Conservation (phyloP, 2,888 invertebrate genomes). For the Microplitis manilae region DNA sequence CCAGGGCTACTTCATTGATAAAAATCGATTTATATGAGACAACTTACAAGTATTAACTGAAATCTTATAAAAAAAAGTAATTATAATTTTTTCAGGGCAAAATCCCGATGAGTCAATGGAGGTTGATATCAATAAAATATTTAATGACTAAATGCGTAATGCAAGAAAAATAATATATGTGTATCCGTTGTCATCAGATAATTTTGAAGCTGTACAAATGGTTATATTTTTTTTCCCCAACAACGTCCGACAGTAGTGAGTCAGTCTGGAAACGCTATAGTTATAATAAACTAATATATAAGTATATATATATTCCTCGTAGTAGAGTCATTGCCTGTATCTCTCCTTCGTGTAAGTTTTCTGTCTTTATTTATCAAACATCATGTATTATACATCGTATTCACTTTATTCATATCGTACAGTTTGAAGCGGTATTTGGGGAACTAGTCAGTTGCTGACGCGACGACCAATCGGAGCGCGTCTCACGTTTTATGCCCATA, state of each 20-base stretch:
- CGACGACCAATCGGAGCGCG: constrained; percentile 78
- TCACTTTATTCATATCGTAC: constrained; percentile 54
- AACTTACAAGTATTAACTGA: too few relatives aligned
- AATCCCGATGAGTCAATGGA: constrained; percentile 4
- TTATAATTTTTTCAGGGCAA: not conserved
- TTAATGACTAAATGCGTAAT: not conserved
- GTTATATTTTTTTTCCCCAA: constrained; percentile 14
- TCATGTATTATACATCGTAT: not conserved
- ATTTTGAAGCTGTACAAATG: constrained; percentile 9
- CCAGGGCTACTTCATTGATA: too few relatives aligned
- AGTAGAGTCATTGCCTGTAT: constrained; percentile 24
- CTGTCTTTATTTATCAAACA: not conserved
- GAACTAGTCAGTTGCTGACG: constrained; percentile 74
- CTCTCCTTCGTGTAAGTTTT: not conserved
- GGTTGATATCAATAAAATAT: not conserved
- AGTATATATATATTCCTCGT: constrained; percentile 24
- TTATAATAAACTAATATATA: constrained; percentile 6
- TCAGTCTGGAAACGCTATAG: constrained; percentile 30
- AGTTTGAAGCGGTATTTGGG: constrained; percentile 72
- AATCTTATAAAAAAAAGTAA: too few relatives aligned
- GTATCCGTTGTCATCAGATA: constrained; percentile 15
- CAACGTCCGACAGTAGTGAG: constrained; percentile 23
- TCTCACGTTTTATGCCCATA: constrained; percentile 85
- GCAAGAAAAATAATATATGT: constrained; percentile 7
- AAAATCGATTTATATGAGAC: not conserved